phyloP scores from a whole-genome alignment of 2,797 vertebrate species.

The Parauchenoglanis punctatus region DNA sequence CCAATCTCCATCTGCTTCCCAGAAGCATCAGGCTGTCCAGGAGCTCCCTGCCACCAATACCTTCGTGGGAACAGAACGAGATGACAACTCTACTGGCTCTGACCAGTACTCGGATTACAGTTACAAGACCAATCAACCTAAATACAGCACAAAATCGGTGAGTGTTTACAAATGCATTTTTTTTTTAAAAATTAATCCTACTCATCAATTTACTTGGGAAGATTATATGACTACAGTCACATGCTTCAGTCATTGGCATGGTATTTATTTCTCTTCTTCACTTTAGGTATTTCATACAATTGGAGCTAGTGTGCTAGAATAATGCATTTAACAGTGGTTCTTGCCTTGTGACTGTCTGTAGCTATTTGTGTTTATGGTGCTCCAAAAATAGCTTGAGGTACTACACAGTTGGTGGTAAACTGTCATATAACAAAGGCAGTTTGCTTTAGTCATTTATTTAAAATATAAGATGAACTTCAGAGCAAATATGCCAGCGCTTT shows the following conservation, averaged over 20 bases:
- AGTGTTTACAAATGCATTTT: constrained; percentile 3
- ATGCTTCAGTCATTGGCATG: constrained; percentile 9
- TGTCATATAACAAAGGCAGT: constrained; percentile 11
- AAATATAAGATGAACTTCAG: constrained; percentile 10
- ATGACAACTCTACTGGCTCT: constrained; percentile 97
- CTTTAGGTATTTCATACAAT: constrained; percentile 15
- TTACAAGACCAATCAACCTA: constrained; percentile 96
- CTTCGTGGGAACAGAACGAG: constrained; percentile 94
- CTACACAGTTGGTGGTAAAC: constrained; percentile 25
- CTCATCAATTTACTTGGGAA: not conserved
- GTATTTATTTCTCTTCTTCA: constrained; percentile 3
- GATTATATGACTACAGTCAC: constrained; percentile 2
- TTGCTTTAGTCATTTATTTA: constrained; percentile 14
- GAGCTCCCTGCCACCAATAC: constrained; percentile 98
- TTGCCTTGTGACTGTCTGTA: constrained; percentile 36
- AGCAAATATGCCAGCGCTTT: constrained; percentile 4
- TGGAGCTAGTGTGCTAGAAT: not conserved
- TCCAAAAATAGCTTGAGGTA: constrained; percentile 41
- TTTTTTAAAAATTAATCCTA: not conserved
- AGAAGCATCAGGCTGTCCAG: constrained; percentile 99
- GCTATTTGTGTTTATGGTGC: constrained; percentile 15
- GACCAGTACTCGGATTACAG: constrained; percentile 99
- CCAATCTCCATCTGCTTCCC: constrained; percentile 96
- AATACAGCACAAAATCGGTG: constrained; percentile 99
- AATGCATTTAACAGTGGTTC: constrained; percentile 18